A percentile compares a stretch with the other conserved stretches of the same genome.
phyloP scores from a whole-genome alignment of 1,140 invertebrate species.

The Globodera rostochiensis region DNA sequence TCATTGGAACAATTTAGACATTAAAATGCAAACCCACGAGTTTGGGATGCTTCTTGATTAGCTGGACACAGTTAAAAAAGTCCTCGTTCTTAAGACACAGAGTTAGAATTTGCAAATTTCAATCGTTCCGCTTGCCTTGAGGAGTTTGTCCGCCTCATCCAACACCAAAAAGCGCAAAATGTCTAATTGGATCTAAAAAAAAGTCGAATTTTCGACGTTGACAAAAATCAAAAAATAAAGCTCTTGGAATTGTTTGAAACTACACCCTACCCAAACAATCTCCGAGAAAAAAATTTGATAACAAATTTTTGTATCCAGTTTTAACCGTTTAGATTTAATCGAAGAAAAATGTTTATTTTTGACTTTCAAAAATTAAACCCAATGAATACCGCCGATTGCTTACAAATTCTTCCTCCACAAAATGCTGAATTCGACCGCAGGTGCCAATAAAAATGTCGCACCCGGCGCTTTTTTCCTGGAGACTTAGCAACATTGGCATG shows the following conservation, averaged over 20 bases:
- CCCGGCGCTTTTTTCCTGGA: background rate
- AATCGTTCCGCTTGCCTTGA: background rate
- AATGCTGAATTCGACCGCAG: conserved; percentile 31
- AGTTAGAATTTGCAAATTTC: background rate
- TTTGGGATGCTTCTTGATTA: conserved; percentile 15
- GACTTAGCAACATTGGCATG: conserved; percentile 30
- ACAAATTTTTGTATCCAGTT: too few relatives aligned
- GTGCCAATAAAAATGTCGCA: conserved; percentile 40
- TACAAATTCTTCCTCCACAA: conserved; percentile 31
- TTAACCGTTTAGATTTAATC: too few relatives aligned
- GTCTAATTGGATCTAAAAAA: conserved; percentile 31
- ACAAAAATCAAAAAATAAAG: too few relatives aligned
- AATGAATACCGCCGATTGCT: background rate
- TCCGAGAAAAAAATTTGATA: too few relatives aligned
- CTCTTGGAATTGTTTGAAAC: too few relatives aligned
- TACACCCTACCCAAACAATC: too few relatives aligned
- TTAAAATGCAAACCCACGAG: background rate
- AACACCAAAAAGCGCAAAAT: conserved; percentile 39
- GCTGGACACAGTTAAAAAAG: conserved; percentile 13
- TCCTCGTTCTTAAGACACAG: conserved; percentile 14
- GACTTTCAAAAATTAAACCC: background rate
- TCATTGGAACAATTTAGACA: background rate
- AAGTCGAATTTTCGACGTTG: background rate
- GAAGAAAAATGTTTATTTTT: too few relatives aligned
- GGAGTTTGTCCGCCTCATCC: conserved; percentile 43